phyloP scores from a whole-genome alignment of 2,888 invertebrate genomes.

The Gnatocerus cornutus region DNA sequence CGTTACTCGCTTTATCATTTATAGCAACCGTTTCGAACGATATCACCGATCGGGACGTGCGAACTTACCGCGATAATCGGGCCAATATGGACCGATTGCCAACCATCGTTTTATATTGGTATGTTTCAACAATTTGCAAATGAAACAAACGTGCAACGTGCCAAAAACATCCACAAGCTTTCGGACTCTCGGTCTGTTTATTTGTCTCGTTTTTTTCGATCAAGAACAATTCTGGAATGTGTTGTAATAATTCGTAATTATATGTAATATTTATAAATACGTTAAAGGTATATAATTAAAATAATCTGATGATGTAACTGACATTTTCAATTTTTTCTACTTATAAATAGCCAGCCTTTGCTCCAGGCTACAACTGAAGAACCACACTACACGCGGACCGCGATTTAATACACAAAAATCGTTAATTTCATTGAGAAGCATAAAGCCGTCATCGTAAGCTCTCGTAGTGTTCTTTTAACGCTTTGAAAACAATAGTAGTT shows the following conservation, averaged over 20 bases:
- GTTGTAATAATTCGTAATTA: slow-evolving; percentile 43
- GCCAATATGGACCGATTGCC: slow-evolving; percentile 45
- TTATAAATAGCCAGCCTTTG: slow-evolving; percentile 37
- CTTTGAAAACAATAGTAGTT: no score
- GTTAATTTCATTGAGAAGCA: no score
- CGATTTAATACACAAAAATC: no score
- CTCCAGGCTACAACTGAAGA: slow-evolving; percentile 16
- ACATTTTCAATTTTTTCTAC: slow-evolving; percentile 57
- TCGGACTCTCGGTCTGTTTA: slow-evolving; percentile 22
- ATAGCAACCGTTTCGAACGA: slow-evolving; percentile 34
- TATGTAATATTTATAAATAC: slow-evolving; percentile 42
- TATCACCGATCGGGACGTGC: slow-evolving; percentile 46
- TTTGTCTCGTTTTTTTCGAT: slow-evolving; percentile 33
- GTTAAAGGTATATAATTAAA: slow-evolving; percentile 42
- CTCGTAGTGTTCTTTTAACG: no score
- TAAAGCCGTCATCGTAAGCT: no score
- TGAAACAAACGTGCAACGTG: slow-evolving; percentile 4
- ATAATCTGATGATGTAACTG: slow-evolving; percentile 56
- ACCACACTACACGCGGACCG: background rate
- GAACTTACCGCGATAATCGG: slow-evolving; percentile 43
- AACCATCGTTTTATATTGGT: slow-evolving; percentile 36
- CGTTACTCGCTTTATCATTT: slow-evolving; percentile 43
- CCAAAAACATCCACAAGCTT: slow-evolving; percentile 5
- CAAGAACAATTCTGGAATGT: slow-evolving; percentile 24
- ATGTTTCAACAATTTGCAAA: slow-evolving; percentile 32